Conservation (phyloP, 2,797 vertebrate species). For the Oryzias dopingdopingensis region DNA sequence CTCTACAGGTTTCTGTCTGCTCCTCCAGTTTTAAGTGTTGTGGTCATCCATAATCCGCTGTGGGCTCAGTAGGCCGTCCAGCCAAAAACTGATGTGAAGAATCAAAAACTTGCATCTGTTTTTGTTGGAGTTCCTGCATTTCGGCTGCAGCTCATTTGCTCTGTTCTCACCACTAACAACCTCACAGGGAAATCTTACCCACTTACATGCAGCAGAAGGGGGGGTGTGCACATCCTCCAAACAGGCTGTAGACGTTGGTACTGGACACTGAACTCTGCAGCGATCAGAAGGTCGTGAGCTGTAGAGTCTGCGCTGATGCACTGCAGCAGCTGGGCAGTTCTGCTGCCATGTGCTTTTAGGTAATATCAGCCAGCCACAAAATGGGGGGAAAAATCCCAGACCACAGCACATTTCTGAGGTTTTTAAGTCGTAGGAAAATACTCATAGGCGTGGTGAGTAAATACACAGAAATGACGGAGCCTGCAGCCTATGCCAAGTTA, state of each 20-base stretch:
- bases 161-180: conserved; percentile 17
- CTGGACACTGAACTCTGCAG: too few relatives aligned
- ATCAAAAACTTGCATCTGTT: conserved; percentile 63
- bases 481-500: conserved; percentile 45
- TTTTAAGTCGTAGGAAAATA: conserved; percentile 49
- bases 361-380: conserved; percentile 33
- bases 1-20: conserved; percentile 43
- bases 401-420: conserved; percentile 49
- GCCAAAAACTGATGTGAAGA: conserved; percentile 55
- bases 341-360: conserved; percentile 44
- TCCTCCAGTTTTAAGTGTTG: conserved; percentile 65
- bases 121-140: conserved; percentile 49
- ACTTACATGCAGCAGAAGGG: conserved; percentile 26
- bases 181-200: conserved; percentile 34
- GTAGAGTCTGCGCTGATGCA: neutral
- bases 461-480: conserved; percentile 47
- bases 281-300: too few relatives aligned
- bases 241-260: too few relatives aligned
- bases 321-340: conserved; percentile 32
- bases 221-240: conserved; percentile 8
- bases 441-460: conserved; percentile 48
- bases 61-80: conserved; percentile 54
- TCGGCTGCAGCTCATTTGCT: conserved; percentile 22
- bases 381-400: conserved; percentile 35
- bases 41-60: conserved; percentile 63